Percentiles rank a stretch among this genome's conserved stretches.
phyloP scores from a whole-genome alignment of 2,113 vertebrate species.

The Panurus biarmicus region DNA sequence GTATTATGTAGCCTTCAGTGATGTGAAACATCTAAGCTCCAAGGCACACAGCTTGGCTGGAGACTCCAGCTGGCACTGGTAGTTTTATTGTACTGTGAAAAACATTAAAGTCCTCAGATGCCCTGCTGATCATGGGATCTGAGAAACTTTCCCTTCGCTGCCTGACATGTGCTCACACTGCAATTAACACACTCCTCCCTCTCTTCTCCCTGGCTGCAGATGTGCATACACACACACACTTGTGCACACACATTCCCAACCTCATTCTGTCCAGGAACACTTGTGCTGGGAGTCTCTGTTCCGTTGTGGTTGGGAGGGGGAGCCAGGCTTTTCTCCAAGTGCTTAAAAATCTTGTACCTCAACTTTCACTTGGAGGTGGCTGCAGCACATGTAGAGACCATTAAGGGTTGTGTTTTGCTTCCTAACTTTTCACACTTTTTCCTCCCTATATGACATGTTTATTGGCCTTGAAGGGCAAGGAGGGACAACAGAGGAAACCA shows the following conservation, averaged over 20 bases:
- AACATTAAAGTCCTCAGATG: conserved; percentile 8
- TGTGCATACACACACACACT: background rate
- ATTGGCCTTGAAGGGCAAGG: conserved; percentile 32
- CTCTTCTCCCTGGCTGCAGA: background rate
- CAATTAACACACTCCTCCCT: background rate
- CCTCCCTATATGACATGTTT: conserved; percentile 53
- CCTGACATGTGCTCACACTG: background rate
- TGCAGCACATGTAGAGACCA: background rate
- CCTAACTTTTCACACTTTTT: conserved; percentile 38
- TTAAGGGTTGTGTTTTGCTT: conserved; percentile 34
- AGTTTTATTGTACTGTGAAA: conserved; percentile 43
- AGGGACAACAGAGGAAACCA: conserved; percentile 36
- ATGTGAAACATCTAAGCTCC: conserved; percentile 57
- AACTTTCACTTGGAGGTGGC: conserved; percentile 1
- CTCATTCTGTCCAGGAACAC: background rate
- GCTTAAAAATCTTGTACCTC: conserved; percentile 1
- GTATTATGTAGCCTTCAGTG: conserved; percentile 58
- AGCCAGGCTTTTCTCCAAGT: background rate
- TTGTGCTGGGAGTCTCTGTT: background rate
- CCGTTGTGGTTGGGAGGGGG: background rate
- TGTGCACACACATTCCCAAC: background rate
- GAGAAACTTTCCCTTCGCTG: conserved; percentile 9
- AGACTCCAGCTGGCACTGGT: conserved; percentile 32
- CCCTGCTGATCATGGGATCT: background rate
- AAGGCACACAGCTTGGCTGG: conserved; percentile 19